Evolutionary conservation across 2,888 invertebrate genomes (phyloP), one percentile per base, ranked within the genome.

Genomic region (Tanypteryx hageni): DNA sequence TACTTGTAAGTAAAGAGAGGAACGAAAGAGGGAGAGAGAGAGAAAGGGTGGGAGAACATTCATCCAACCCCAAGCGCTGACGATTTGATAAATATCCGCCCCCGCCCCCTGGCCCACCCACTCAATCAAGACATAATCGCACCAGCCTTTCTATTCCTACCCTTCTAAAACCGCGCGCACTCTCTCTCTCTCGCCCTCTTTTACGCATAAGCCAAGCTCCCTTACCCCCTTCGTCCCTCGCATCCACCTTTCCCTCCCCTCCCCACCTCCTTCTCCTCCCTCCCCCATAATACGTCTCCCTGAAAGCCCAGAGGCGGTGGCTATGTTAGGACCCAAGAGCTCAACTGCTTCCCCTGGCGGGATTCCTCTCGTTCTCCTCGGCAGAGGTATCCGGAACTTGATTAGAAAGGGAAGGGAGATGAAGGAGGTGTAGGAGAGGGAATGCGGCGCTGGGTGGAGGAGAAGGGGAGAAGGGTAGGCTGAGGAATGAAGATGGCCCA

Each of bases 81-180:
- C 83, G 57, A 83, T 56, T 56, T 83, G 83, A 83, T 83, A 83
- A 83, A 56, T 56, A 83, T 83, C 83, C 56, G 8, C 83, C 56
- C 9, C 18, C 16, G 18, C 82, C 57, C 56, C 83, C 56, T 57
- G 57, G 44, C 83, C 83, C 83, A 83, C 83, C 57, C 83, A 83
- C 83, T 83, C 44, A 83, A 83, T 83, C 44, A 83, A 83, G 83
- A 56, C 83, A 44, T 56, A 83, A 83, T 83, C 83, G 83, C 57
- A 18, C 56, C 18, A 18, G 56, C 56, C 83, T 31, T 83, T 83
- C 31, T 18, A n/a, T 76, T 3, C 56, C 31, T 11, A n/a, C 9
- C 82, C 82, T 82, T 31, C 82, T 16, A n/a, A 82, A 10, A 10
- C 31, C 27, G 82, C 82, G n/a, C n/a, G n/a, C n/a, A n/a, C 81